These are phyloP conservation scores for Liolophura sinensis DNA, from an alignment of 1,140 invertebrate genomes.

Conservation along the genomic window DNA sequence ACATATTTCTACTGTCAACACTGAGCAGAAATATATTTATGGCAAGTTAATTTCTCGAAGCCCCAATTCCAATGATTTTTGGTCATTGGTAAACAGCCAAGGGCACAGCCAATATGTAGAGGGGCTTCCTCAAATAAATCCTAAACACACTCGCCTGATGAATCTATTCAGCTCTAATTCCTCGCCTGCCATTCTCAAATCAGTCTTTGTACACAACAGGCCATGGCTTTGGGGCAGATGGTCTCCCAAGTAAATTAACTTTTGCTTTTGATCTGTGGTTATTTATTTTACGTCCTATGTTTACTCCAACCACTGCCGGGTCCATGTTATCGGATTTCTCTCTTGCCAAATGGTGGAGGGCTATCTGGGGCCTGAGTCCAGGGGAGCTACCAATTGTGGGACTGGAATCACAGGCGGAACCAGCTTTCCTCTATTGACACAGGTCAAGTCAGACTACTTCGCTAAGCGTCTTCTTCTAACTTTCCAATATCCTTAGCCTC, in stretches of 20 bases:
- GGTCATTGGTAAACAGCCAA: constrained; percentile 21
- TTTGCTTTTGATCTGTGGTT: constrained; percentile 25
- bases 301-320: constrained; percentile 7
- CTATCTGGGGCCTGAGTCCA: no score
- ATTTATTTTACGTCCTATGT: constrained; percentile 24
- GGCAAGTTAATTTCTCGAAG: constrained; percentile 22
- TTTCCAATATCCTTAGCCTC: no score
- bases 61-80: constrained; percentile 16
- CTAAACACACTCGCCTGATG: constrained; percentile 19
- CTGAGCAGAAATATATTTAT: constrained; percentile 18
- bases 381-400: no score
- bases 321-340: no score
- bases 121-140: constrained; percentile 25
- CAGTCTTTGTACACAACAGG: constrained; percentile 14
- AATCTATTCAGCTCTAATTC: constrained; percentile 18
- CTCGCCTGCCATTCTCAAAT: constrained; percentile 14
- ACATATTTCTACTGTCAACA: constrained; percentile 25
- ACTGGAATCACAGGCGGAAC: no score
- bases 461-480: no score
- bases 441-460: no score
- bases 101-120: constrained; percentile 4
- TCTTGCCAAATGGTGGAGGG: no score
- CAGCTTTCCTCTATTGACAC: no score
- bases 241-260: constrained; percentile 27
- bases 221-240: constrained; percentile 19